phyloP scores from a whole-genome alignment of 2,797 vertebrate species.

The Peromyscus nudipes region DNA sequence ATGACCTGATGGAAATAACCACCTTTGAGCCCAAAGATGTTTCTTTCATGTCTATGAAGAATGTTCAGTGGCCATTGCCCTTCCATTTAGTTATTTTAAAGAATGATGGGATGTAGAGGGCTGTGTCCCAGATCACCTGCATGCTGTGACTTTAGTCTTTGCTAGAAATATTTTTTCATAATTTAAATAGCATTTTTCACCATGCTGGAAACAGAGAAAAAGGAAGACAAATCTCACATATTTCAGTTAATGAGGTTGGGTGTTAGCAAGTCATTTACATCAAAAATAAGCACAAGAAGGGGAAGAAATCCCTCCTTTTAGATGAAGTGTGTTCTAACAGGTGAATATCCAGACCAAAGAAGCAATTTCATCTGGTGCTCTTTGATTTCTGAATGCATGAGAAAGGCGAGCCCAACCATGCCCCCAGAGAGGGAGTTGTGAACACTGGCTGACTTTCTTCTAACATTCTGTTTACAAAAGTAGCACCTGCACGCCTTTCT shows the following conservation, averaged over 20 bases:
- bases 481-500: neutral
- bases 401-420: neutral
- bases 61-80: neutral
- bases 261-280: slow-evolving; percentile 72
- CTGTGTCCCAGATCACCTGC: neutral
- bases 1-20: neutral
- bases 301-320: slow-evolving; percentile 56
- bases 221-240: slow-evolving; percentile 33
- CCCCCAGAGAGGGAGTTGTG: neutral
- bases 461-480: slow-evolving; percentile 38
- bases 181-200: slow-evolving; percentile 47
- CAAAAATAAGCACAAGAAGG: slow-evolving; percentile 53
- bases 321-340: slow-evolving; percentile 63
- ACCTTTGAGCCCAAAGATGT: neutral
- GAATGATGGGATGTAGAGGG: neutral
- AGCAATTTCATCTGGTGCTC: slow-evolving; percentile 35
- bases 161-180: slow-evolving; percentile 56
- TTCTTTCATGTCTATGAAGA: slow-evolving; percentile 24
- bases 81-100: slow-evolving; percentile 13
- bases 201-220: slow-evolving; percentile 38
- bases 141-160: slow-evolving; percentile 42
- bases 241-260: slow-evolving; percentile 72
- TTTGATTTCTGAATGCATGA: slow-evolving; percentile 55
- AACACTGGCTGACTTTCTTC: neutral
- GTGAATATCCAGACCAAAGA: slow-evolving; percentile 64